Evolutionary conservation across 1,140 invertebrate genomes (phyloP).

Genomic region (Nixonia krombeini): DNA sequence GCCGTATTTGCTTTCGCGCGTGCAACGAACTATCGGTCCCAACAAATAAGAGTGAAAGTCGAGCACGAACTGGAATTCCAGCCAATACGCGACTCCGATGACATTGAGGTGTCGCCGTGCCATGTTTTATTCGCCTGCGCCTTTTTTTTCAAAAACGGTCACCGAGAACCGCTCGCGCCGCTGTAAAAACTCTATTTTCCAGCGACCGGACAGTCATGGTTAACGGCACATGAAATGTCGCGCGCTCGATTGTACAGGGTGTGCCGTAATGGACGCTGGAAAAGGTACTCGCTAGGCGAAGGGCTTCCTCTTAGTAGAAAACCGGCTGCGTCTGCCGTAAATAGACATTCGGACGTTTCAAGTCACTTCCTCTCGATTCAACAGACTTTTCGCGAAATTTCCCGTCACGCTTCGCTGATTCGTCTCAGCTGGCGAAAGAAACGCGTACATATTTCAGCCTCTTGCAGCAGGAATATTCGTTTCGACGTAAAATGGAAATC

Average conservation of each 20-base stretch:
- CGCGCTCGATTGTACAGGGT: background rate
- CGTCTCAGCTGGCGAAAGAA: too few species aligned
- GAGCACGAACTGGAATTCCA: constrained; percentile 55
- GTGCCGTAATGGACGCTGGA: background rate
- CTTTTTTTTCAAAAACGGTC: constrained; percentile 18
- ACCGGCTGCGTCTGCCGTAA: too few species aligned
- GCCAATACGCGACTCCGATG: constrained; percentile 44
- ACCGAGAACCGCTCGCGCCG: constrained; percentile 15
- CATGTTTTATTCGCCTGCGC: constrained; percentile 38
- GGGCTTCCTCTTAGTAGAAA: too few species aligned
- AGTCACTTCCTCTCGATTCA: too few species aligned
- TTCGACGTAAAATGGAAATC: too few species aligned
- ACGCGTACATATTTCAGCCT: too few species aligned
- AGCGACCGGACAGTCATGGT: constrained; percentile 15
- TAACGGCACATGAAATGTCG: constrained; percentile 25
- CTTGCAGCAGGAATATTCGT: too few species aligned
- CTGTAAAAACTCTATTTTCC: constrained; percentile 12
- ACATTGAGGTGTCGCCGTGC: constrained; percentile 53
- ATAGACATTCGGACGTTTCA: too few species aligned
- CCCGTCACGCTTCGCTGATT: too few species aligned
- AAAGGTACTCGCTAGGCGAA: background rate
- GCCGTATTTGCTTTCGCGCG: constrained; percentile 39
- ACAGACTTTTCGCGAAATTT: too few species aligned
- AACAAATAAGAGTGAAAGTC: constrained; percentile 61
- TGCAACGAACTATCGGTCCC: constrained; percentile 40